Evolutionary conservation across 2,113 vertebrate genomes (phyloP).

Genomic region (Rutilus rutilus): DNA sequence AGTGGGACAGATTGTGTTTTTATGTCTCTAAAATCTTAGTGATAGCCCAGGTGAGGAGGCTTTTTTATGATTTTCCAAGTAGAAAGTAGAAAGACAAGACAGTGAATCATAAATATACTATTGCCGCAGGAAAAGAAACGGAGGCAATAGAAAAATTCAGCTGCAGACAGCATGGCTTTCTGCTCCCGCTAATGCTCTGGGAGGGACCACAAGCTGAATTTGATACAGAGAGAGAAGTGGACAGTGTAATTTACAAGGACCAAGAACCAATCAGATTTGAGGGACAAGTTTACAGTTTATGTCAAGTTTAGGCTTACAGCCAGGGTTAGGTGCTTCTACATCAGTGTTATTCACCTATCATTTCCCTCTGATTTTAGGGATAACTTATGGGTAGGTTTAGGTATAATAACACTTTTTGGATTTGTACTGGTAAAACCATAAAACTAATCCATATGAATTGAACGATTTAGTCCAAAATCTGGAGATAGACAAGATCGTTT

Average conservation of each 20-base stretch:
- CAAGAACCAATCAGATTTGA: too few relatives aligned
- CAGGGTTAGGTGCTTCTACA: too few relatives aligned
- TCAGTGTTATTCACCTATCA: too few relatives aligned
- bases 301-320: too few relatives aligned
- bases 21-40: not conserved
- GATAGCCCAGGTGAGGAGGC: not conserved
- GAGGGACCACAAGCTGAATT: not conserved
- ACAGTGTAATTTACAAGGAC: constrained; percentile 17
- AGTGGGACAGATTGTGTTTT: not conserved
- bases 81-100: constrained; percentile 22
- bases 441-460: too few relatives aligned
- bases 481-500: too few relatives aligned
- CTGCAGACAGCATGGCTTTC: constrained; percentile 5
- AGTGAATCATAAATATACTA: constrained; percentile 30
- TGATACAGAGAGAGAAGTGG: constrained; percentile 12
- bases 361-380: too few relatives aligned
- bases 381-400: too few relatives aligned
- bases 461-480: too few relatives aligned
- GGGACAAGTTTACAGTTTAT: too few relatives aligned
- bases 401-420: too few relatives aligned
- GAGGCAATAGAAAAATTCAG: not conserved
- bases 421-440: too few relatives aligned
- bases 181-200: constrained; percentile 5
- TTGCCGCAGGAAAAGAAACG: constrained; percentile 49
- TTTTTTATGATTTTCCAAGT: not conserved